A percentile compares a stretch with the other conserved stretches of the same genome.
These are phyloP conservation scores for Parazoanthus atlanticus DNA, from an alignment of 92 coral and sea anemone genomes.

Conservation along the genomic window DNA sequence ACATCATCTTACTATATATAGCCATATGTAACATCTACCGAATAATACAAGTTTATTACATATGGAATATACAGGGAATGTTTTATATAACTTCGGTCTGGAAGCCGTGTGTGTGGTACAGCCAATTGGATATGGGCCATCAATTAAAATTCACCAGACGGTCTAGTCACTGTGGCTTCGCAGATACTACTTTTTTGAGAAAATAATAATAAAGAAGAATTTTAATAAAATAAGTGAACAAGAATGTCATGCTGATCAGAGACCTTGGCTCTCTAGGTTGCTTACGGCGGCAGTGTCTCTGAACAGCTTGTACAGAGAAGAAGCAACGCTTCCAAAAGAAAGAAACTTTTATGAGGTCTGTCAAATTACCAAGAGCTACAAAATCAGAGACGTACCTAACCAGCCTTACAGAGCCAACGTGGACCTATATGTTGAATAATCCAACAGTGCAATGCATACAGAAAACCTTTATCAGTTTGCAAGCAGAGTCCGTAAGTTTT, in stretches of 20 bases:
- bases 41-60: background rate
- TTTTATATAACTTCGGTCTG: background rate
- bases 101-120: background rate
- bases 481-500: background rate
- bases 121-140: background rate
- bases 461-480: background rate
- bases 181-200: background rate
- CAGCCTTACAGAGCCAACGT: too few species aligned
- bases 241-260: background rate
- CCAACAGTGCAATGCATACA: background rate
- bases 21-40: background rate
- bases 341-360: too few species aligned
- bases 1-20: too few species aligned
- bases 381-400: too few species aligned
- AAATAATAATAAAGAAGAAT: background rate
- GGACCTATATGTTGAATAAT: too few species aligned
- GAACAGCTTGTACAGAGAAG: background rate
- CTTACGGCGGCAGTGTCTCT: background rate
- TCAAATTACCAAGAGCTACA: too few species aligned
- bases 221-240: background rate
- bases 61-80: background rate
- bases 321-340: too few species aligned
- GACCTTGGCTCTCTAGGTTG: background rate
- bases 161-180: background rate
- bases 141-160: background rate